These are phyloP conservation scores for Parotia lawesii DNA, from an alignment of 2,113 vertebrate genomes.

Conservation along the genomic window DNA sequence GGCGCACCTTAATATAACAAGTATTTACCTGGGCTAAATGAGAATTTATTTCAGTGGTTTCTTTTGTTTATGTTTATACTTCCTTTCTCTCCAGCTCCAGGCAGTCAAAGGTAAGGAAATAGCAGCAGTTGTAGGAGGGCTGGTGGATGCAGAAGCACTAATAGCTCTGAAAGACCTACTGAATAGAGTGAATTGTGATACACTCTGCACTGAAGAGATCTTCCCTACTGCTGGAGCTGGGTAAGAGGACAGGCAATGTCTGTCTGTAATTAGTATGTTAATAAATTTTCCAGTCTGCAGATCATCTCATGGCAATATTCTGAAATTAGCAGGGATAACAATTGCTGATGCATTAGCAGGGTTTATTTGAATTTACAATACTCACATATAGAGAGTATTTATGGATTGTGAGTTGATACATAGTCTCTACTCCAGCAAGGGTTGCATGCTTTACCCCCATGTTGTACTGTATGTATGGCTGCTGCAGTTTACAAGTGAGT, in stretches of 20 bases:
- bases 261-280: neutral
- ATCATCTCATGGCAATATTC: neutral
- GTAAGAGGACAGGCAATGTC: conserved; percentile 66
- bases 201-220: conserved; percentile 91
- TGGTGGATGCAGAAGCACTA: conserved; percentile 92
- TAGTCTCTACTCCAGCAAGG: neutral
- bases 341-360: neutral
- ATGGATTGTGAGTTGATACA: neutral
- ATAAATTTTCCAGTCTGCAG: neutral
- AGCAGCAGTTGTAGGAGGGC: conserved; percentile 88
- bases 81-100: conserved; percentile 79
- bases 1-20: neutral
- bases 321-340: neutral
- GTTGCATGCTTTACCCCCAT: neutral
- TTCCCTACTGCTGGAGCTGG: conserved; percentile 92
- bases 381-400: neutral
- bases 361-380: neutral
- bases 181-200: conserved; percentile 89
- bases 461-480: neutral
- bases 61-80: neutral
- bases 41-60: neutral
- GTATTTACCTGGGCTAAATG: neutral
- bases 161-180: conserved; percentile 91
- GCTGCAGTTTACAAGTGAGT: neutral
- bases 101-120: conserved; percentile 80